Base-by-base conservation (phyloP, 2,113 vertebrate species). In the Plotosus lineatus region DNA sequence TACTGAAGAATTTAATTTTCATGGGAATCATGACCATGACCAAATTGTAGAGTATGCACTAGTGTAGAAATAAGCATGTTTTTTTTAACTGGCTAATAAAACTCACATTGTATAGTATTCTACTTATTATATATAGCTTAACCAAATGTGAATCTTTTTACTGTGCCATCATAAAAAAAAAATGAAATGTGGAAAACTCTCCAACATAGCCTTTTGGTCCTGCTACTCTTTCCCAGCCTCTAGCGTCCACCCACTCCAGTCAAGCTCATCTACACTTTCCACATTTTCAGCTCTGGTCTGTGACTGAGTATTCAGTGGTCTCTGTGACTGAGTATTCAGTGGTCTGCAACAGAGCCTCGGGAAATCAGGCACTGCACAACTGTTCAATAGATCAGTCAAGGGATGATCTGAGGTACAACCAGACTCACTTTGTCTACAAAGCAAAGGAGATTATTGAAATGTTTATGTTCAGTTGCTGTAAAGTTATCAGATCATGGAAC, bases 301-400 rank as follows among this genome's bases (percentile, higher is more conserved):
- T 81, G 48, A 17, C 42, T 17, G 58, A 77, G 83, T 19, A 77
- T 78, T 60, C 55, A 50, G 76, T 19, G 40, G 51, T 51, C 17
- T 56, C 23, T 80, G 44, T 81, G 48, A 17, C 42, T 17, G 58
- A 77, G 83, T 19, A 77, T 78, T 60, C 55, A 50, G 76, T 19
- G 40, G 51, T 51, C 17, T 56, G 42, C 31, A 53, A 28, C n/a
- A 65, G 36, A 44, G 66, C 21, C 60, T 48, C 21, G 55, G 77
- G 77, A 79, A 85, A 76, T 28, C 28, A 75, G 80, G 82, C 28
- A 23, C 55, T 68, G 71, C 21, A 53, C 60, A 15, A 75, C 86
- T 85, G 84, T 61, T 82, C 38, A 75, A 82, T 80, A 48, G 74
- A 82, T 84, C 82, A 84, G 82, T n/a, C 75, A 51, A 14, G 21